Conservation (phyloP, 2,888 invertebrate species). For the Leptinotarsa haldemani region DNA sequence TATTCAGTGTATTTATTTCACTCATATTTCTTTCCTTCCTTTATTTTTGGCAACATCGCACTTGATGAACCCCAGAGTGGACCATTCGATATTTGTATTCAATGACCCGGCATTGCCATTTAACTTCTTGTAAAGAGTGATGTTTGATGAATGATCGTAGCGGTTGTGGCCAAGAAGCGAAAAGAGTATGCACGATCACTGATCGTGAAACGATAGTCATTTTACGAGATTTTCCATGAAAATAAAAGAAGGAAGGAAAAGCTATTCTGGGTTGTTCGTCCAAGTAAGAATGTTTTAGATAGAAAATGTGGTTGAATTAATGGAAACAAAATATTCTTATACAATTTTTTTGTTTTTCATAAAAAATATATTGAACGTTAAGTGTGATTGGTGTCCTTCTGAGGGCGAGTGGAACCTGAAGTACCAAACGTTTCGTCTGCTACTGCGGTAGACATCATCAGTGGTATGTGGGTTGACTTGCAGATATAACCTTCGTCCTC, state of each 20-base stretch:
- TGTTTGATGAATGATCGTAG: conserved; percentile 11
- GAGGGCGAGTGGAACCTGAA: too few relatives aligned
- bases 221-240: not conserved
- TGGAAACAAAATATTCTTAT: too few relatives aligned
- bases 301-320: too few relatives aligned
- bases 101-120: not conserved
- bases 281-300: too few relatives aligned
- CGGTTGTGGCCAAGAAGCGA: not conserved
- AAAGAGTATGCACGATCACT: conserved; percentile 1
- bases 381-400: too few relatives aligned
- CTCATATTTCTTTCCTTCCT: not conserved
- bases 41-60: conserved; percentile 10
- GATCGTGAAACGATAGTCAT: conserved; percentile 13
- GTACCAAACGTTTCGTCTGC: too few relatives aligned
- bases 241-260: not conserved
- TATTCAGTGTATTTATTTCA: too few relatives aligned
- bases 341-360: too few relatives aligned
- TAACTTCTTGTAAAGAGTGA: conserved; percentile 15
- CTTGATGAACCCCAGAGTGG: not conserved
- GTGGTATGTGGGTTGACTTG: too few relatives aligned
- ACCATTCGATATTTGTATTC: conserved; percentile 15
- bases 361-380: too few relatives aligned
- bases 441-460: too few relatives aligned
- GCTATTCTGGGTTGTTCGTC: not conserved
- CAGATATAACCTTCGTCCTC: too few relatives aligned